Evolutionary conservation across 2,113 vertebrate species (phyloP), one percentile per base, ranked within the genome.

Genomic region (Ailuropoda melanoleuca): DNA sequence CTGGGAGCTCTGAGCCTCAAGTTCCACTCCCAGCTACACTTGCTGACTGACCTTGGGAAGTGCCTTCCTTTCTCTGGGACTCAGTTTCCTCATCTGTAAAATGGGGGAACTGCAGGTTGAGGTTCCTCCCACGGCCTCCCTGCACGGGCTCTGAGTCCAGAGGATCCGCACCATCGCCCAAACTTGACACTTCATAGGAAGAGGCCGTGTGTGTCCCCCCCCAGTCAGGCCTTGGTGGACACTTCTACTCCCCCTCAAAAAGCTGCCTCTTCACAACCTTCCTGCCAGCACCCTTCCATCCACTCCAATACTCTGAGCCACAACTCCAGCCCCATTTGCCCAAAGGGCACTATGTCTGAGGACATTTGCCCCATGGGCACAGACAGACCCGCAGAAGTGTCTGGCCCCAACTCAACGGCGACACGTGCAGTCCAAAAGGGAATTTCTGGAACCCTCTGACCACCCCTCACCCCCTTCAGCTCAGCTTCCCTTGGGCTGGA

Each of bases 21-120:
- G 37, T 39, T 72, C 34, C 48, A 3, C 46, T 66, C 46, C 64
- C 66, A 92, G 58, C 43, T 85, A 74, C 46, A 37, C 58, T 77
- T 66, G 34, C 48, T 13, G 77, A 56, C 70, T 62, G 24, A 87
- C 60, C 55, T 75, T 37, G 68, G 46, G 39, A 23, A 23, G 39
- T 48, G n/a, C 26, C 17, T 39, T 74, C 13, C 4, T 26, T 11
- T 58, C 55, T 74, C 53, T 34, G 10, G 43, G n/a, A 19, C 68
- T 89, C 78, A 43, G 37, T 93, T 83, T 84, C n/a, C 80, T 89
- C 64, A 53, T 75, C 97, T 83, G 56, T 78, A 68, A 93, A 91
- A 86, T 5, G 89, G 68, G 55, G 17, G 21, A 55, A 46, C 2
- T 26, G 15, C 31, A 4, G 4, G 21, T 1, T 64, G 70, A 91